These are phyloP conservation scores for Nephrotoma appendiculata DNA, from an alignment of 2,888 invertebrate genomes.

Conservation along the genomic window DNA sequence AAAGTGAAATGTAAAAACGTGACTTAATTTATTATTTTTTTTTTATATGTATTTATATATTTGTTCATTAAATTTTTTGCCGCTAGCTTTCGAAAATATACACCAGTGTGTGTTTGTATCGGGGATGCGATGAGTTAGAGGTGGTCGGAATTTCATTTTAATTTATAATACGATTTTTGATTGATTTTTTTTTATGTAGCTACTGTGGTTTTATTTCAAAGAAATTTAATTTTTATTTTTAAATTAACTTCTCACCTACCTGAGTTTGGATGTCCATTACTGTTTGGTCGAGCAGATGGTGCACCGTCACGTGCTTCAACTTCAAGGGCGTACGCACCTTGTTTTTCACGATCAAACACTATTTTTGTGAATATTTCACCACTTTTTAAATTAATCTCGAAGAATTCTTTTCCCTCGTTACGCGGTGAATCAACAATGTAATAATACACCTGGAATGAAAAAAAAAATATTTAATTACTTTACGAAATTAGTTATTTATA, in stretches of 20 bases:
- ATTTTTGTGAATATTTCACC: constrained; percentile 92
- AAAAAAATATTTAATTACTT: not conserved
- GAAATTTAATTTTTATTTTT: not conserved
- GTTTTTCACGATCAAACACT: constrained; percentile 95
- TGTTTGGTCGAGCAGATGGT: constrained; percentile 89
- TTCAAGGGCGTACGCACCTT: constrained; percentile 92
- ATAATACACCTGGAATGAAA: constrained; percentile 64
- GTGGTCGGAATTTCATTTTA: not conserved
- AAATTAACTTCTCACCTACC: constrained; percentile 43
- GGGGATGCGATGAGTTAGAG: not conserved
- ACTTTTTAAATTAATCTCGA: constrained; percentile 89
- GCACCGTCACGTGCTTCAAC: constrained; percentile 95
- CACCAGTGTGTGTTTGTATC: not conserved
- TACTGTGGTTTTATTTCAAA: not conserved
- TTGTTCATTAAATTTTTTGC: not conserved
- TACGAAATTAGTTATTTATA: not conserved
- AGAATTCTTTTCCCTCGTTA: constrained; percentile 89
- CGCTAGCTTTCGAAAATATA: not conserved
- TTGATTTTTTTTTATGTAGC: not conserved
- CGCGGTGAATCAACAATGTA: constrained; percentile 82
- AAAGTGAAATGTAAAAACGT: not conserved
- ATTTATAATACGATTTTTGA: not conserved
- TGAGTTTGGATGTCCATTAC: constrained; percentile 88
- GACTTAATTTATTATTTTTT: not conserved
- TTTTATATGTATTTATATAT: too few species aligned